Evolutionary conservation across 1,140 invertebrate genomes (phyloP), one percentile per base, ranked within the genome.

Genomic region (Drosophila neocordata): DNA sequence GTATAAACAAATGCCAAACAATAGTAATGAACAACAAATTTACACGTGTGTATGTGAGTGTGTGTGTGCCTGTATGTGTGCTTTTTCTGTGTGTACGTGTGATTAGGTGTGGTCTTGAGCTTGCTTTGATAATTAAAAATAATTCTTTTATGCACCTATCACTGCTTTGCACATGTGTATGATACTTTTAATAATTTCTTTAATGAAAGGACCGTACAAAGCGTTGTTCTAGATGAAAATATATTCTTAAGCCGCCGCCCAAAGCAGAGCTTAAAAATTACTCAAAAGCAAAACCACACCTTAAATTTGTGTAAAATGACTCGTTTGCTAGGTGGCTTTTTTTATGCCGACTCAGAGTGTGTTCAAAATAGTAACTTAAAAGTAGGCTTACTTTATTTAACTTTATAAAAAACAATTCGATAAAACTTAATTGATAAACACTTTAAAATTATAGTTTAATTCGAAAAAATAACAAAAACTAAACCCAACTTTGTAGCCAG

Each of bases 401-500:
- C 9, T 1, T 20, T 31, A 0, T 20, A 69, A 52, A 27, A 67
- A 69, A 44, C 66, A 57, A 57, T 67, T 62, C 6, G 6, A n/a
- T 5, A 57, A 31, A 31, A 67, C 63, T 59, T 58, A 74, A 56
- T 34, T 31, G 67, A 22, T 15, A 27, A 61, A 7, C 60, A 67
- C 58, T 58, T 60, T 34, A 57, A 75, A 81, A 81, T 60, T 63
- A 82, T 44, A 58, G 15, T 18, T 69, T 24, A 69, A 62, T 78
- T 63, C 77, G 87, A 87, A 56, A 79, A 85, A 82, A 87, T 35
- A 80, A 67, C 77, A 85, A 74, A 73, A 75, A 56, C 55, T 61
- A 63, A 38, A 53, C 67, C 61, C 65, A 65, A 69, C 22, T 67
- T 13, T 59, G 62, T 65, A 57, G 62, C 53, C 51, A 69, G 59